Percentiles rank a stretch among this genome's conserved stretches.
These are phyloP conservation scores for Bradypodion pumilum DNA, from an alignment of 2,797 vertebrate species.

Conservation along the genomic window DNA sequence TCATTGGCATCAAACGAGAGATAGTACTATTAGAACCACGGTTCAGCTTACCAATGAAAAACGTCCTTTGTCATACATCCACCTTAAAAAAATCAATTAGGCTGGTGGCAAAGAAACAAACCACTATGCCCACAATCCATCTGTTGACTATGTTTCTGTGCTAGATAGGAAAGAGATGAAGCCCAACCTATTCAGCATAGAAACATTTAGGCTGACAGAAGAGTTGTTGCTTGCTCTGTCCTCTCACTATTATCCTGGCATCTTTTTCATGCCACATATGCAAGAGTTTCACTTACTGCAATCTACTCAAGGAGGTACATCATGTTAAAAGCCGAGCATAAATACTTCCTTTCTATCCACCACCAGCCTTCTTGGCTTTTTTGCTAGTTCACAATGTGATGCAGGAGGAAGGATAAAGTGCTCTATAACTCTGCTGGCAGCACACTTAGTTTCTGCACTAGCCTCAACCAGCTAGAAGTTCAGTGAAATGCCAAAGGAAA, in stretches of 20 bases:
- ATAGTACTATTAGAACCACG: background rate
- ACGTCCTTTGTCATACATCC: background rate
- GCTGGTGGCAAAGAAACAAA: background rate
- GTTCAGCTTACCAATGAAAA: background rate
- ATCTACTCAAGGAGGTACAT: too few relatives aligned
- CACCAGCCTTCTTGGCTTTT: background rate
- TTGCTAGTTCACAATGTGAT: background rate
- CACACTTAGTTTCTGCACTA: background rate
- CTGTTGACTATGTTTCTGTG: background rate
- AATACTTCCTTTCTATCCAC: background rate
- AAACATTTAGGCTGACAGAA: background rate
- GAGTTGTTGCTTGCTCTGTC: background rate
- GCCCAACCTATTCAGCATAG: background rate
- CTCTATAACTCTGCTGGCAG: background rate
- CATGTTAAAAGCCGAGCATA: background rate
- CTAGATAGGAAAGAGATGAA: background rate
- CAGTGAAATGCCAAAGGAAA: background rate
- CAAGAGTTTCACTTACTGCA: background rate
- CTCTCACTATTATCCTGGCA: background rate
- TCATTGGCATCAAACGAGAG: background rate
- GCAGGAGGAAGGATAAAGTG: background rate
- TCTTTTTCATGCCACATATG: background rate
- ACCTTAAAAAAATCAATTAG: background rate
- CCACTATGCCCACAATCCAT: background rate
- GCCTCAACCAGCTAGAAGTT: background rate